Evolutionary conservation across 1,140 invertebrate species (phyloP).

Genomic region (Drosophila kurseongensis): DNA sequence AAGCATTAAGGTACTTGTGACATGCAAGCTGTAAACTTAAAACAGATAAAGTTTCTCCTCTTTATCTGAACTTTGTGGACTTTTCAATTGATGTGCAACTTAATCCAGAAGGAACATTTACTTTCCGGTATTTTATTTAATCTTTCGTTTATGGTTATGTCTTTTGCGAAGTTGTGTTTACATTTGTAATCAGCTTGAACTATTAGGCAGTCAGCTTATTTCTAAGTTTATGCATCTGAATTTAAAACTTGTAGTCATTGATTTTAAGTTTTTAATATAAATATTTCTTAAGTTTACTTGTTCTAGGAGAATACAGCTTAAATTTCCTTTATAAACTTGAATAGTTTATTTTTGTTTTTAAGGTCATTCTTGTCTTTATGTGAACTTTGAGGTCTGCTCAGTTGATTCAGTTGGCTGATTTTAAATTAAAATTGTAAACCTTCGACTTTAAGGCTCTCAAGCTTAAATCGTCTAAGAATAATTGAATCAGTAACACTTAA

Average conservation of each 20-base stretch:
- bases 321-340: too few species aligned
- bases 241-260: too few species aligned
- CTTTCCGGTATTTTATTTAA: conserved; percentile 12
- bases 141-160: conserved; percentile 2
- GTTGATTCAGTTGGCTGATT: background rate
- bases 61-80: conserved; percentile 34
- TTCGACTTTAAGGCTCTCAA: background rate
- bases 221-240: too few species aligned
- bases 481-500: conserved; percentile 11
- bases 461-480: background rate
- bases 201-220: background rate
- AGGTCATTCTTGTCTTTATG: too few species aligned
- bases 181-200: conserved; percentile 1
- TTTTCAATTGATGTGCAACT: conserved; percentile 44
- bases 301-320: too few species aligned
- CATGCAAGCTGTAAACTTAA: conserved; percentile 19
- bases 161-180: background rate
- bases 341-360: too few species aligned
- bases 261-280: too few species aligned
- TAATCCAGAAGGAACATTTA: conserved; percentile 21
- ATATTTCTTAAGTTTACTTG: too few species aligned
- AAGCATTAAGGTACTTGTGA: conserved; percentile 9
- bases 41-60: conserved; percentile 19
- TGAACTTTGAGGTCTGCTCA: too few species aligned
- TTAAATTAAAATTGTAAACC: too few species aligned